Evolutionary conservation across 1,140 invertebrate species (phyloP).

Genomic region (Scaptodrosophila lebanonensis): DNA sequence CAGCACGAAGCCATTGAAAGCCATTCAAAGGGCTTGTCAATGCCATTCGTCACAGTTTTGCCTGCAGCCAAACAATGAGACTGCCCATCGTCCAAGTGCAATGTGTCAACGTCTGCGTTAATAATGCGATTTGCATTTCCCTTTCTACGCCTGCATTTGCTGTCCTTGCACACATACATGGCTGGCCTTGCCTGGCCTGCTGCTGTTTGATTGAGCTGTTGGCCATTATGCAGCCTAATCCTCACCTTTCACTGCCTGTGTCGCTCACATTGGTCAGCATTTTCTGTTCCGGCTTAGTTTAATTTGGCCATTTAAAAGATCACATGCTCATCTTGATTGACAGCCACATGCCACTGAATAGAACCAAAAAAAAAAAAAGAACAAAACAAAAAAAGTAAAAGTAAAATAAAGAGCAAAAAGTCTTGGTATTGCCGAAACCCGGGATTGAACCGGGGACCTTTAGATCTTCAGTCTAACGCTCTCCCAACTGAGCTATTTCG

Average conservation of each 20-base stretch:
- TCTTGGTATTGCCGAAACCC: conserved; percentile 81
- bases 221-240: conserved; percentile 51
- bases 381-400: conserved; percentile 6
- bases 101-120: conserved; percentile 48
- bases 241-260: conserved; percentile 55
- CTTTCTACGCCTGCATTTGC: conserved; percentile 26
- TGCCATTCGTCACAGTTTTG: conserved; percentile 73
- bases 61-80: conserved; percentile 41
- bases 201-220: conserved; percentile 69
- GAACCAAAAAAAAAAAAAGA: conserved; percentile 1
- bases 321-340: conserved; percentile 59
- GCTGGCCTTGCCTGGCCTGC: conserved; percentile 34
- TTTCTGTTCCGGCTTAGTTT: conserved; percentile 52
- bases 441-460: conserved; percentile 87
- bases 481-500: conserved; percentile 89
- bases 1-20: too few relatives aligned
- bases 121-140: conserved; percentile 73
- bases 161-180: conserved; percentile 12
- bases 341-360: conserved; percentile 49
- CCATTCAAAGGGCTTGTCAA: conserved; percentile 49
- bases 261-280: conserved; percentile 23
- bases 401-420: conserved; percentile 19
- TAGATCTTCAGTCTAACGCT: conserved; percentile 90
- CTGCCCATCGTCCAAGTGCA: conserved; percentile 29
- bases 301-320: too few relatives aligned